Conservation (phyloP, 2,797 vertebrate species). For the Tiaroga cobitis region DNA sequence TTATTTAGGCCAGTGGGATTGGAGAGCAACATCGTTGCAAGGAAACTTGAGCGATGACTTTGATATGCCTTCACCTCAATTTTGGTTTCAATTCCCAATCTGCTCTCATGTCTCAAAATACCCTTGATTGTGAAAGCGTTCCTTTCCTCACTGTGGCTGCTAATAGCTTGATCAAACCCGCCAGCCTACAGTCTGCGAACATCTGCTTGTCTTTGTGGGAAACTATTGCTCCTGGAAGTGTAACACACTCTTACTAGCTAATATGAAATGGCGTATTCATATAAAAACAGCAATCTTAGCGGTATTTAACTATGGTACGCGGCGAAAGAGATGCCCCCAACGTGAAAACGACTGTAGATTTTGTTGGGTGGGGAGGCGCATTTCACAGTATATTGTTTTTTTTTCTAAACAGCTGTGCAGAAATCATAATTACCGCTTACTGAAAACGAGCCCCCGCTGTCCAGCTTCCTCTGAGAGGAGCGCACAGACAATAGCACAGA, state of each 20-base stretch:
- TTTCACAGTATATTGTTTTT: conserved; percentile 63
- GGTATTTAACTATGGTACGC: conserved; percentile 59
- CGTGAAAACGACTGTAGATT: conserved; percentile 47
- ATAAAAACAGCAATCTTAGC: conserved; percentile 64
- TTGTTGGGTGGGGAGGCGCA: conserved; percentile 49
- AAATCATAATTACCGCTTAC: conserved; percentile 63
- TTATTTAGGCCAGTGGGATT: conserved; percentile 58
- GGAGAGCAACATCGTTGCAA: conserved; percentile 53
- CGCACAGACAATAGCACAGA: conserved; percentile 73
- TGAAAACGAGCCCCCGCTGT: conserved; percentile 59
- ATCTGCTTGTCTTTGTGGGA: conserved; percentile 66
- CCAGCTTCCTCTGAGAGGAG: conserved; percentile 68
- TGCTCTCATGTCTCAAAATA: conserved; percentile 72
- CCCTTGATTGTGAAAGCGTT: conserved; percentile 70
- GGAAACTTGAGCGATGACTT: conserved; percentile 74
- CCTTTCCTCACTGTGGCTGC: conserved; percentile 66
- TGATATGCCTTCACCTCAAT: conserved; percentile 78
- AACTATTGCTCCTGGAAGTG: conserved; percentile 64
- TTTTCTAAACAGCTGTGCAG: conserved; percentile 67
- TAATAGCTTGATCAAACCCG: conserved; percentile 77
- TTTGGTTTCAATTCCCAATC: conserved; percentile 75
- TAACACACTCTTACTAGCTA: conserved; percentile 61
- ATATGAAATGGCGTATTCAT: conserved; percentile 67
- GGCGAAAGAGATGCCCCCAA: conserved; percentile 53
- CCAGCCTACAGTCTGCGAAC: conserved; percentile 71